Conservation (phyloP, 2,797 vertebrate species). For the Urophycis tenuis region DNA sequence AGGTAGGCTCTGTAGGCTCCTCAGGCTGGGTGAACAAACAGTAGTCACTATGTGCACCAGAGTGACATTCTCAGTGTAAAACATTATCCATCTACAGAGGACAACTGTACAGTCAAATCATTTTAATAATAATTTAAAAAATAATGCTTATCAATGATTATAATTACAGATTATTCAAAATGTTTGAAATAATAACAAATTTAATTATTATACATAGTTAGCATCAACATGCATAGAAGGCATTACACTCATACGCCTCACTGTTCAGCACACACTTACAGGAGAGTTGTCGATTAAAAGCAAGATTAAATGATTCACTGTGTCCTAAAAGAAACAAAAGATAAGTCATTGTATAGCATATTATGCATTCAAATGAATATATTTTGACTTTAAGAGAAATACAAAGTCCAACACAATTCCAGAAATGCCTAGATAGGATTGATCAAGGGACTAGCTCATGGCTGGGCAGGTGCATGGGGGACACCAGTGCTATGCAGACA, state of each 20-base stretch:
- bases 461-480: background rate
- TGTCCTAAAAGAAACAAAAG: conserved; percentile 74
- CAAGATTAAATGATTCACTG: conserved; percentile 89
- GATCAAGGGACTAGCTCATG: background rate
- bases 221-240: conserved; percentile 5
- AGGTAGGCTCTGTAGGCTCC: conserved; percentile 81
- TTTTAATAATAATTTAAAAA: no score
- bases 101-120: no score
- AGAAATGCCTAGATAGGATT: no score
- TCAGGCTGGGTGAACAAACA: conserved; percentile 75
- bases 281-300: conserved; percentile 92
- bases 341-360: background rate
- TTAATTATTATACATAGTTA: no score
- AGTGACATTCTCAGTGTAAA: background rate
- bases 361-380: no score
- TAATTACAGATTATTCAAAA: no score
- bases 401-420: no score
- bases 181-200: no score
- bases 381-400: no score
- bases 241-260: background rate
- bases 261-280: conserved; percentile 70
- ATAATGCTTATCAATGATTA: no score
- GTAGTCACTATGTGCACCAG: background rate
- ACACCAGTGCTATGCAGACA: background rate
- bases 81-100: background rate